Base-by-base conservation (phyloP, 2,888 invertebrate genomes). In the Pristionchus arcanus region DNA sequence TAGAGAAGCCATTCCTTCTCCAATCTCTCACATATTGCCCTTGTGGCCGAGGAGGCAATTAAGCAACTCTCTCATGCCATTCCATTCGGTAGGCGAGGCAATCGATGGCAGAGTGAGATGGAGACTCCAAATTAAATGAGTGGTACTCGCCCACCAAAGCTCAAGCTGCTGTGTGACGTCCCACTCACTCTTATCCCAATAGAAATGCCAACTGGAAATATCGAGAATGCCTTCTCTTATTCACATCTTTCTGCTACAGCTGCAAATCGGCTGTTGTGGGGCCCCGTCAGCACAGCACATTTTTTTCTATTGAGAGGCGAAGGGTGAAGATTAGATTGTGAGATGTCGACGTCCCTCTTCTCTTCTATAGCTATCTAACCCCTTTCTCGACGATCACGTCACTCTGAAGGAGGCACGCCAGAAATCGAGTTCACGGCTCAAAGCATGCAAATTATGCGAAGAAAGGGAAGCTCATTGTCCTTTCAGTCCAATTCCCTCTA, bases 301-400 rank as follows among this genome's bases (percentile, higher is more conserved):
- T 25, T n/a, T 63, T 59, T 25, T 63, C 63, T 63, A 63, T 63
- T 63, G 71, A 42, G 81, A 53, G 34, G 42, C 9, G 42, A 9
- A 42, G 15, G 42, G 81, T 21, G 81, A 49, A 81, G 81, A 49
- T 81, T 81, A 81, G 49, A 81, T 77, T 74, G n/a, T 15, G 31
- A 21, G 37, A 25, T n/a, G 28, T 28, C 28, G 28, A 19, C 34
- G 16, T 34, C 15, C 71, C 71, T 71, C 31, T 68, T 68, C 68
- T 71, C 42, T 49, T 49, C 42, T 7, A n/a, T n/a, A 49, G 42
- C 13, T 13, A 49, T 49, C 63, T n/a, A 63, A 63, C 63, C 63
- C 63, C 63, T 9, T n/a, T 5, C 59, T 25, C 63, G 11, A 11
- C n/a, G 11, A n/a, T 74, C 37, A 74, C 37, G 74, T 74, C 74